Evolutionary conservation across 92 coral and sea anemone genomes (phyloP).

Genomic region (Zoanthus gigantus): DNA sequence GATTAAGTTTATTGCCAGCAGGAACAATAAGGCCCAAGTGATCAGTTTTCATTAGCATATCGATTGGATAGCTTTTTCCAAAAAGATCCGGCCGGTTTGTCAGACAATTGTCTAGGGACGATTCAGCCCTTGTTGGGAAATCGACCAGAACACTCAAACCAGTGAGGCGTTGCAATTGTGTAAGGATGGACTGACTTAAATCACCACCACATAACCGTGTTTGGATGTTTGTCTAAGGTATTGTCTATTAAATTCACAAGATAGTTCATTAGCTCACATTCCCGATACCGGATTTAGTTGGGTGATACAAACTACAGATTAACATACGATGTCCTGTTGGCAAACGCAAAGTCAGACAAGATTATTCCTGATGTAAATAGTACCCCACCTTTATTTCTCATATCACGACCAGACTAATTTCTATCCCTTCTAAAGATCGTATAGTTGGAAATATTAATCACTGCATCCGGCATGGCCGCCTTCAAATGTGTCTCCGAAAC

Average conservation of each 20-base stretch:
- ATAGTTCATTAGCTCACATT: constrained; percentile 23
- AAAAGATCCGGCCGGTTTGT: constrained; percentile 38
- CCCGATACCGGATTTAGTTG: background rate
- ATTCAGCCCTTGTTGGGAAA: constrained; percentile 47
- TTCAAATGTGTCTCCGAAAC: background rate
- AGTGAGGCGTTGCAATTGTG: constrained; percentile 35
- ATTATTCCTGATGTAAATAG: constrained; percentile 20
- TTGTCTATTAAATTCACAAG: constrained; percentile 37
- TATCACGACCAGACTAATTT: constrained; percentile 43
- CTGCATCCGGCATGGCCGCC: constrained; percentile 18
- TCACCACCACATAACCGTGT: constrained; percentile 46
- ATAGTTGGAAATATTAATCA: constrained; percentile 9
- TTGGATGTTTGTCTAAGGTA: constrained; percentile 21
- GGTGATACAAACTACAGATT: background rate
- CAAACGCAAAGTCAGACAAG: background rate
- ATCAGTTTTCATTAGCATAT: too few species aligned
- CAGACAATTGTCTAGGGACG: constrained; percentile 49
- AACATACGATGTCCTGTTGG: background rate
- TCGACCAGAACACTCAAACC: constrained; percentile 46
- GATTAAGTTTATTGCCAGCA: constrained; percentile 35
- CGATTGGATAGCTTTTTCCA: too few species aligned
- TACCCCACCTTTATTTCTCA: constrained; percentile 23
- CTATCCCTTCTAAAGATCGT: constrained; percentile 33
- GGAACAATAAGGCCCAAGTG: constrained; percentile 40
- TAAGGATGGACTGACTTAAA: constrained; percentile 30